Base-by-base conservation (phyloP, 2,113 vertebrate species). In the Pholis gunnellus region DNA sequence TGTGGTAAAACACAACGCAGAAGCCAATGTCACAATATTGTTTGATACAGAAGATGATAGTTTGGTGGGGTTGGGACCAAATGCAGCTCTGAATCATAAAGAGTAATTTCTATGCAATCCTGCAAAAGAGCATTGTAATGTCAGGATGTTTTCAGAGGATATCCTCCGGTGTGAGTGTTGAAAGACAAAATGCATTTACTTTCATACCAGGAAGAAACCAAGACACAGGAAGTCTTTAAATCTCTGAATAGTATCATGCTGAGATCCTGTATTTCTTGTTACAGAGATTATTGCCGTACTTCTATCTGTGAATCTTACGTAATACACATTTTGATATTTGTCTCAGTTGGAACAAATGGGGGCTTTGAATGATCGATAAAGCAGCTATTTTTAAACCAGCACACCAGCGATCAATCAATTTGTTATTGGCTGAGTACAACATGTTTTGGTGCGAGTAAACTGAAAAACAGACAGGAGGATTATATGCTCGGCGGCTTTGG, bases 111-210 rank as follows among this genome's bases (percentile, higher is more conserved):
- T 79, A 48, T 44, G 34, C 66, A 73, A 88, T 88, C 67, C 17
- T 75, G 69, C 69, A 78, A 40, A 20, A 80, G 82, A 64, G 31
- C 31, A 20, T 46, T 57, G 31, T 57, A 52, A 17, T 64, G 59
- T 82, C 70, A 72, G 78, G 80, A 83, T 87, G 87, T 92, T 84
- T 88, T 88, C 48, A 86, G 67, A 91, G 89, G 89, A 93, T 88
- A 85, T 90, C 92, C 91, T 85, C 67, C 75, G 27, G 13, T 72
- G 52, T 90, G n/a, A 71, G 20, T 65, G 74, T 52, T 79, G 52
- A 85, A 87, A 79, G 79, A 42, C 40, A 77, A 56, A 50, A 52
- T 70, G 14, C 6, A 50, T 84, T 86, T 81, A 64, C 64, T 83
- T 74, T 83, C 59, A 83, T 60, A 71, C 61, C 44, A 69, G 69